Conservation (phyloP, 2,888 invertebrate genomes). For the Drosophila melanosoma region DNA sequence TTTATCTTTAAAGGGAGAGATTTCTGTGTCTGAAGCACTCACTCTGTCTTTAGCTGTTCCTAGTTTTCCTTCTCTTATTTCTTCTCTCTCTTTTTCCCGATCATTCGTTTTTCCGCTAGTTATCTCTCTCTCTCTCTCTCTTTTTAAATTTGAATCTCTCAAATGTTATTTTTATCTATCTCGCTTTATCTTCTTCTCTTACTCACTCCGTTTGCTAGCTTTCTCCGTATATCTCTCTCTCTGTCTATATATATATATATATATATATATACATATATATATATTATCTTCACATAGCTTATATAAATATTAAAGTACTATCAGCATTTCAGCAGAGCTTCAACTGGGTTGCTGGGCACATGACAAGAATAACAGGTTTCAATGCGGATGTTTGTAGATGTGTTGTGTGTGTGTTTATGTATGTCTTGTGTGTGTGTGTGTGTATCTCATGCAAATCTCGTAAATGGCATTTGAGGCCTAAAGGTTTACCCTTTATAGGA, state of each 20-base stretch:
- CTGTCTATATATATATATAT: neutral
- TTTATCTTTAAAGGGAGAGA: neutral
- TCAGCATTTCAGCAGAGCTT: neutral
- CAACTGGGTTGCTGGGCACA: constrained; percentile 17
- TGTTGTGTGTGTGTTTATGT: constrained; percentile 9
- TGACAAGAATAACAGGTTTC: constrained; percentile 23
- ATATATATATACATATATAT: too few species aligned
- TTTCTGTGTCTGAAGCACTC: neutral
- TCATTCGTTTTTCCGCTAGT: neutral
- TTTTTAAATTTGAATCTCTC: neutral
- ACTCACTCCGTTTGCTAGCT: neutral
- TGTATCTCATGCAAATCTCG: constrained; percentile 45
- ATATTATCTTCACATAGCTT: constrained; percentile 1
- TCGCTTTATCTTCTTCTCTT: neutral
- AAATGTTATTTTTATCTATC: neutral
- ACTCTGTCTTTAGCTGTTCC: neutral
- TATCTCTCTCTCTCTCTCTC: neutral
- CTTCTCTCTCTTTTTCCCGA: neutral
- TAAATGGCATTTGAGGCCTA: constrained; percentile 55
- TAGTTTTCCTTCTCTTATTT: neutral
- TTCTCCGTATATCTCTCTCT: neutral
- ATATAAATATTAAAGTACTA: constrained; percentile 4
- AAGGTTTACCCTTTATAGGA: constrained; percentile 37
- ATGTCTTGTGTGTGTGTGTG: constrained; percentile 7
- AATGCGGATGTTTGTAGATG: neutral